Percentiles rank a stretch among this genome's conserved stretches.
These are phyloP conservation scores for cattle (Bos taurus) DNA, from an alignment of 2,113 vertebrate genomes.

Conservation along the genomic window ARS-UCD2.0 NC_037335.1:78987501-78988000, in stretches of 20 bases:
- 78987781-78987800: neutral
- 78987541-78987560: neutral
- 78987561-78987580: neutral
- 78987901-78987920: neutral
- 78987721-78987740: neutral
- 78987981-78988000: neutral
- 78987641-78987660: neutral
- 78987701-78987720: neutral
- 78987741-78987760: neutral
- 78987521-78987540: neutral
- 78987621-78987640: neutral
- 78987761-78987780: neutral
- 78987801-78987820: neutral
- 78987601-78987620: neutral
- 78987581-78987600: neutral
- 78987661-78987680: neutral
- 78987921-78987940: neutral
- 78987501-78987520: neutral
- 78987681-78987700: neutral
- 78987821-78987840: neutral
- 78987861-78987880: neutral
- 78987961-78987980: neutral
- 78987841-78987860: neutral
- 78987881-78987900: neutral
- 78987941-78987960: neutral